Evolutionary conservation across 2,113 vertebrate species (phyloP), one percentile per base, ranked within the genome.

Genomic region (Salvelinus fontinalis): DNA sequence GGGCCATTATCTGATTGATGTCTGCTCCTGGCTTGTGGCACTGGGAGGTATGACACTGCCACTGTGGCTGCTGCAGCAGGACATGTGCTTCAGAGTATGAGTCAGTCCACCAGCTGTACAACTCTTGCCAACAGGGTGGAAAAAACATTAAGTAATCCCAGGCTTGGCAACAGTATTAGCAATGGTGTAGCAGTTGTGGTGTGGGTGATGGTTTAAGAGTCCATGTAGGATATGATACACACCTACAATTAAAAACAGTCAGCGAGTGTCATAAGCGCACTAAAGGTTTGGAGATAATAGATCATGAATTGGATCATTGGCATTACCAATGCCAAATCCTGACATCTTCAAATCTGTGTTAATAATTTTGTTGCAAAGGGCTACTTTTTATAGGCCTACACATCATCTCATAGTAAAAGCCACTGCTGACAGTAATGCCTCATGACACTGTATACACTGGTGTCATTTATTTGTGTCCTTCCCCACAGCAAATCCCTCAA

Each of bases 31-130:
- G 31, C 29, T 18, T 16, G 13, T 68, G 27, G 27, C 67, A 18
- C 31, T 20, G 67, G 76, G 34, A 71, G 69, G 51, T 54, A 75
- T 70, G 49, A 20, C 77, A 39, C 70, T 34, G 34, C 34, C 34
- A 34, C 34, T 34, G 34, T 34, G 34, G 34, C 34, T 62, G 80
- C 81, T 86, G 83, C 84, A 86, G 83, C 70, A 82, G 76, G 85
- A 84, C 89, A 88, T 91, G 90, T 88, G 87, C 89, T 83, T 78
- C 16, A 81, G 75, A 72, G 81, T 87, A 83, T 90, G 89, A 90
- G 84, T 92, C 88, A 91, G 87, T 88, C 85, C 87, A 89, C 89
- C 85, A 89, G 89, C 91, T 90, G 87, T 85, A 84, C 77, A 29
- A 75, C 57, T 76, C 71, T 71, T 82, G 83, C 76, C 84, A 83